A percentile compares a stretch with the other conserved stretches of the same genome.
Conservation (phyloP, 2,113 vertebrate genomes). For the Trochalopteron elliotii region DNA sequence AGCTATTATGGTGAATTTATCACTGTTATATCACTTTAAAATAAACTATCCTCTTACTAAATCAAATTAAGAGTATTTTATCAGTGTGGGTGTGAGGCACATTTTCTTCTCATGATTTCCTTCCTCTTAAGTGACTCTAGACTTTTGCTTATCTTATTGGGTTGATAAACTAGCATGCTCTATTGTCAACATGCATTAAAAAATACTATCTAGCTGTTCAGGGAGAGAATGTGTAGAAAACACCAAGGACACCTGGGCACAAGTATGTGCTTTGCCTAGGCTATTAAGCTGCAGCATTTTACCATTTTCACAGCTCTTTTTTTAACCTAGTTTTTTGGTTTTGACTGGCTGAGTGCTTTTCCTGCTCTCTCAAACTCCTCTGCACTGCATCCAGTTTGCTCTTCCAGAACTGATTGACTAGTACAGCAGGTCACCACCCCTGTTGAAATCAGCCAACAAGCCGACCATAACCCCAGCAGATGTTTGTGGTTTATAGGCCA, state of each 20-base stretch:
- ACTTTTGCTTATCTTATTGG: constrained; percentile 58
- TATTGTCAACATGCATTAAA: constrained; percentile 63
- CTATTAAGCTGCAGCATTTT: neutral
- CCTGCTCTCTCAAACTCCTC: constrained; percentile 2
- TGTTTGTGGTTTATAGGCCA: constrained; percentile 74
- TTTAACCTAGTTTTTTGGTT: neutral
- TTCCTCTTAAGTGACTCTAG: constrained; percentile 46
- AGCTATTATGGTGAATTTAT: neutral
- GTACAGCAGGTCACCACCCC: constrained; percentile 27
- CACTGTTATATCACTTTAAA: neutral
- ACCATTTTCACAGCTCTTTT: neutral
- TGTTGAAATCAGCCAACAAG: constrained; percentile 60
- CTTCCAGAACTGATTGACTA: constrained; percentile 4
- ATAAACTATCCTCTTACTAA: neutral
- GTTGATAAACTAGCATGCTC: constrained; percentile 40
- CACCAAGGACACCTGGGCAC: neutral
- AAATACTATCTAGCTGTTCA: constrained; percentile 39
- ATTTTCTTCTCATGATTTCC: constrained; percentile 16
- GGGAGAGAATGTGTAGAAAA: constrained; percentile 32
- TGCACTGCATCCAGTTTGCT: constrained; percentile 3
- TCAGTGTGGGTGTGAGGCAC: neutral
- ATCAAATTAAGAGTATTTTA: neutral
- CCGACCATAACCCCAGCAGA: constrained; percentile 75
- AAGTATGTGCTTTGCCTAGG: neutral
- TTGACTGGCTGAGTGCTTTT: neutral